Percentiles rank a stretch among this genome's conserved stretches.
Conservation (phyloP, 2,113 vertebrate species). For the Plectropomus leopardus region DNA sequence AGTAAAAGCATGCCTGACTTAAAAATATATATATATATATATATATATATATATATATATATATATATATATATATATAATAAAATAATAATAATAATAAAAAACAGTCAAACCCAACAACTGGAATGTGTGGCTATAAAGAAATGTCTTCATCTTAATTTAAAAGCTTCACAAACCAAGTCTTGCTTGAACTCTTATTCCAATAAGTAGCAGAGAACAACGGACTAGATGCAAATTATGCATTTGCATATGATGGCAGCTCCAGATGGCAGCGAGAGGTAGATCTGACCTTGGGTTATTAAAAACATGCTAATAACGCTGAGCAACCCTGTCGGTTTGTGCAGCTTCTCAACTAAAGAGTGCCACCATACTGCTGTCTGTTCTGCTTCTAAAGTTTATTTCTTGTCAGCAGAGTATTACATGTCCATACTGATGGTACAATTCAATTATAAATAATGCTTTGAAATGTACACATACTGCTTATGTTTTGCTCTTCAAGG, state of each 20-base stretch:
- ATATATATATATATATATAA: too few relatives aligned
- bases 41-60: too few relatives aligned
- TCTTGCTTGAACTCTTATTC: neutral
- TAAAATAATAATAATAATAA: too few relatives aligned
- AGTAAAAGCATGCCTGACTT: too few relatives aligned
- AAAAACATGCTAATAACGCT: neutral
- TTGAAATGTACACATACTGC: neutral
- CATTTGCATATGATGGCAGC: neutral
- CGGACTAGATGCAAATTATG: neutral
- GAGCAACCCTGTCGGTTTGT: neutral
- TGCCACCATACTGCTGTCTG: neutral
- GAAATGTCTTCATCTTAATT: too few relatives aligned
- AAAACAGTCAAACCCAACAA: too few relatives aligned
- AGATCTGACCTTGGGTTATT: neutral
- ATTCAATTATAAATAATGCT: neutral
- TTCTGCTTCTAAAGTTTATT: neutral
- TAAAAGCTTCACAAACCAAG: neutral
- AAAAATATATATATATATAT: too few relatives aligned
- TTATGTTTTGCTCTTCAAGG: neutral
- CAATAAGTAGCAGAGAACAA: neutral
- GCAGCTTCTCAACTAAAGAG: neutral
- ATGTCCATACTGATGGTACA: neutral
- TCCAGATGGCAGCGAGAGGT: neutral
- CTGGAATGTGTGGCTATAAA: too few relatives aligned
- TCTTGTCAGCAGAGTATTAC: neutral